Evolutionary conservation across 1,140 invertebrate species (phyloP).

Genomic region (Capitella teleta): DNA sequence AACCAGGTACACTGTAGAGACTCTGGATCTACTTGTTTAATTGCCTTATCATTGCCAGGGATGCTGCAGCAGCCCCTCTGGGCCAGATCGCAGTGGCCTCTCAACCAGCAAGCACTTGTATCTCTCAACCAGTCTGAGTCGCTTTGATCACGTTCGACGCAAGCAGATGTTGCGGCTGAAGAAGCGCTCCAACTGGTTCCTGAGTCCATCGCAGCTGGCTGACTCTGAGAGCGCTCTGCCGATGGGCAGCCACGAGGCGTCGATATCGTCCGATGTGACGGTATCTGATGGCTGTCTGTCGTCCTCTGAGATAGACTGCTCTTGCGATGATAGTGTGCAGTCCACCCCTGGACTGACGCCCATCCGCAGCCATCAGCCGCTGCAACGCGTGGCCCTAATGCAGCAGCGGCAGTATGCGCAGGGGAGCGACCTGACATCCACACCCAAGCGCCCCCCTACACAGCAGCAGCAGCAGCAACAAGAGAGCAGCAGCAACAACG

Average conservation of each 20-base stretch:
- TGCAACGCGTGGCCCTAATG: too few relatives aligned
- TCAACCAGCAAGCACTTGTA: not conserved
- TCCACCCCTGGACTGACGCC: not conserved
- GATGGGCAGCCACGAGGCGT: not conserved
- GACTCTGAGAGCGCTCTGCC: not conserved
- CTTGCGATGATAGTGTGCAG: not conserved
- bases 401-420: too few relatives aligned
- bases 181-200: slow-evolving; percentile 15
- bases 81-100: not conserved
- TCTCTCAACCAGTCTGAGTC: slow-evolving; percentile 13
- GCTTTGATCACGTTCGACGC: slow-evolving; percentile 12
- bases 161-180: slow-evolving; percentile 12
- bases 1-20: slow-evolving; percentile 10
- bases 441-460: not conserved
- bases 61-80: too few relatives aligned
- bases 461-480: not conserved
- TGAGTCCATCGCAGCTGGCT: slow-evolving; percentile 3
- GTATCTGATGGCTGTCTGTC: not conserved
- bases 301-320: too few relatives aligned
- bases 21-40: too few relatives aligned
- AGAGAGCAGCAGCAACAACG: not conserved
- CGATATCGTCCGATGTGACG: not conserved
- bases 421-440: not conserved
- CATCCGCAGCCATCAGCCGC: not conserved
- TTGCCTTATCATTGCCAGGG: too few relatives aligned